Evolutionary conservation across 2,888 invertebrate genomes (phyloP).

Genomic region (Graphium colonna): DNA sequence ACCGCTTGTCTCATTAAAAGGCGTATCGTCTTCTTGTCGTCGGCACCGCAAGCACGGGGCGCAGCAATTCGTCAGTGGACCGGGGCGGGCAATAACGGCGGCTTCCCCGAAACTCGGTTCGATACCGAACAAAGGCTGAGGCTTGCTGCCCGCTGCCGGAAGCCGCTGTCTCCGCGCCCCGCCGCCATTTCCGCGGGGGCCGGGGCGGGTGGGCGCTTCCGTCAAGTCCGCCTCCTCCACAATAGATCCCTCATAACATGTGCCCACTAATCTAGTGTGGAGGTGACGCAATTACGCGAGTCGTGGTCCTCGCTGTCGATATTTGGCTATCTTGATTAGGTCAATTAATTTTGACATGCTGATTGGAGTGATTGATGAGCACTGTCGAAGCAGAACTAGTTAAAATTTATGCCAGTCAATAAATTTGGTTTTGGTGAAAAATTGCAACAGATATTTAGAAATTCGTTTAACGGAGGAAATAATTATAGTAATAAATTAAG

Average conservation of each 20-base stretch:
- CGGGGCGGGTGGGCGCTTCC: constrained; percentile 37
- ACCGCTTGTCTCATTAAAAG: no score
- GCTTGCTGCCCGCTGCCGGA: constrained; percentile 58
- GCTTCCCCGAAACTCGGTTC: constrained; percentile 35
- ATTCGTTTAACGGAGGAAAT: no score
- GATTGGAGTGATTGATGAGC: no score
- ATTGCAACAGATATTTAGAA: no score
- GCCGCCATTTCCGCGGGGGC: constrained; percentile 63
- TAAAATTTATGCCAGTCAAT: no score
- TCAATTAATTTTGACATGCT: no score
- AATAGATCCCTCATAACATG: constrained; percentile 69
- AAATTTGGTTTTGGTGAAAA: no score
- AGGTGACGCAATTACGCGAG: constrained; percentile 64
- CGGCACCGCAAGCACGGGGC: constrained; percentile 24
- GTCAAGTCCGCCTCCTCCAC: constrained; percentile 51
- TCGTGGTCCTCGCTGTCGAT: no score
- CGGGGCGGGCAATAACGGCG: constrained; percentile 39
- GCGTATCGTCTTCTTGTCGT: no score
- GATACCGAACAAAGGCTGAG: constrained; percentile 39
- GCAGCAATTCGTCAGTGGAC: constrained; percentile 38
- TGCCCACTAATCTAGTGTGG: constrained; percentile 62
- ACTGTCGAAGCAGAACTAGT: no score
- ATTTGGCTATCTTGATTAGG: no score
- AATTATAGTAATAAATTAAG: no score
- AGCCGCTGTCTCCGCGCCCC: constrained; percentile 69